Evolutionary conservation across 2,797 vertebrate species (phyloP), one percentile per base, ranked within the genome.

Genomic region (Squalus acanthias): DNA sequence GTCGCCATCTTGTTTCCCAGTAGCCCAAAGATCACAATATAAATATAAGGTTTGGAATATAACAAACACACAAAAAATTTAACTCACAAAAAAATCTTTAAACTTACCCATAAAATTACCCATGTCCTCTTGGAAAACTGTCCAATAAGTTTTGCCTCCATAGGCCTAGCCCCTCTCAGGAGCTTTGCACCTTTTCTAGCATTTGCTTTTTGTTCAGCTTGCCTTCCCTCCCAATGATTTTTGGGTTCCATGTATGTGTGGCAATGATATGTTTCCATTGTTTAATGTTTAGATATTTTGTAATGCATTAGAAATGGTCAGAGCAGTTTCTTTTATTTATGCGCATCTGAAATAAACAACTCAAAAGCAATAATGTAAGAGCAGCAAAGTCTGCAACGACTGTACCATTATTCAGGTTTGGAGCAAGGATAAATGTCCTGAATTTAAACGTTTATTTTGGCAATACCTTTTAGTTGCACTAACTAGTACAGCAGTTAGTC

Each of bases 311-410:
- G n/a, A 69, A 93, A 93, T 67, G 3, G 63, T 67, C 33, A 67
- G 33, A 67, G 89, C 89, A 67, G 63, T 39, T 26, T 39, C 22
- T 93, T 26, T 22, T 39, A 65, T 39, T 67, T 93, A 9, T 93
- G 91, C 91, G 63, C 91, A 93, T 46, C 63, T 46, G 22, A 93
- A 93, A 46, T 69, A 93, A 93, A 67, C n/a, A 67, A 93, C 65
- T 67, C 63, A 39, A 67, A 67, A 93, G 65, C 91, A 24, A n/a
- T 93, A 93, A 69, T 10, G n/a, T 69, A 67, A 69, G 22, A 24
- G 63, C 63, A 69, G 17, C n/a, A 63, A 91, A 60, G 15, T 33
- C 88, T 91, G 29, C 24, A 85, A 85, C 7, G 17, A 85, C 39
- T 85, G 82, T 50, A 24, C 63, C 65, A 46, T 69, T 93, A 93